Base-by-base conservation (phyloP, 2,888 invertebrate species). In the Dicranocentrus wangi region DNA sequence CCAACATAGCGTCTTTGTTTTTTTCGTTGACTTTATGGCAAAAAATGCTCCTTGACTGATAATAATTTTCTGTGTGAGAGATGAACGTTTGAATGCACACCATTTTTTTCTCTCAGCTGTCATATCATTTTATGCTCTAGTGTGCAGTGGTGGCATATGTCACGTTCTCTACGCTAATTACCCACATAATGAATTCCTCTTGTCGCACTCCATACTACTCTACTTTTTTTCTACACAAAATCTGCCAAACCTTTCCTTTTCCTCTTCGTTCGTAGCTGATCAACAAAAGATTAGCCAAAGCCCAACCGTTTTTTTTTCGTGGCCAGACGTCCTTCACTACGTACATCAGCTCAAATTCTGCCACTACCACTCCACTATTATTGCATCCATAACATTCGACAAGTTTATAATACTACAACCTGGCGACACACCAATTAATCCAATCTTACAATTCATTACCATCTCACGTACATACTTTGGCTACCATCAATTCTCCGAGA, bases 141-240 rank as follows among this genome's bases (percentile, higher is more conserved):
- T 82, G 80, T 80, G 72, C 73, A 63, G 70, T 84, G 85, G 80
- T 85, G 83, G 81, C 81, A 79, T 68, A 58, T 84, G 85, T 85
- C 85, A 84, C 72, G 82, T 84, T 84, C 83, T 83, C 82, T 82
- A 86, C 86, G 86, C 85, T 86, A 86, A 86, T 86, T 86, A 86
- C 84, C 81, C 76, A 63, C 84, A 58, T 86, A 86, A 86, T 86
- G 86, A 86, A 86, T 86, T 84, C 86, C 82, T 82, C 81, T 78
- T 81, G 80, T 77, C 75, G 53, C 58, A 60, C n/a, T 39, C 47
- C 10, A 7, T 32, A 3, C 32, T 32, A 10, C 32, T 32, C 32
- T 7, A 32, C 32, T 32, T n/a, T n/a, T n/a, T n/a, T 3, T 3
- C 32, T 32, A 32, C 5, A 32, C n/a, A 32, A 32, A 32, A 32